These are phyloP conservation scores for Aethina tumida DNA, from an alignment of 1,140 invertebrate genomes.

Conservation along the genomic window DNA sequence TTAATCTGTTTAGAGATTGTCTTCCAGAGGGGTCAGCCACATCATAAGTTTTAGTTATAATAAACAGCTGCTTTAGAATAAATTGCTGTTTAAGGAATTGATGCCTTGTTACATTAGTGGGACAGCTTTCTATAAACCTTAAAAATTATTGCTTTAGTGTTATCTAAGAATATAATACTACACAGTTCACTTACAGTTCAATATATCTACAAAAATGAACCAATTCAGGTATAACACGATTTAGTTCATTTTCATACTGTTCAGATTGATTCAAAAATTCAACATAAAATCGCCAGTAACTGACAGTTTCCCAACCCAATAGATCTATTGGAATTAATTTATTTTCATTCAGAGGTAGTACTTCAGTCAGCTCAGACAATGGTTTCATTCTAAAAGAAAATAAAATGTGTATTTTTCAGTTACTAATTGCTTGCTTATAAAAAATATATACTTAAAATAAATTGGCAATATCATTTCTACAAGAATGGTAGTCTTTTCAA, in stretches of 20 bases:
- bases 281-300: conserved; percentile 8
- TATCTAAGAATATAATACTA: background rate
- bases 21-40: conserved; percentile 1
- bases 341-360: conserved; percentile 5
- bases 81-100: conserved; percentile 7
- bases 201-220: conserved; percentile 10
- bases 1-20: background rate
- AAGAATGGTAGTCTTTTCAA: conserved; percentile 5
- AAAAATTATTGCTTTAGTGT: background rate
- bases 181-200: conserved; percentile 5
- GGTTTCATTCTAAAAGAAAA: conserved; percentile 4
- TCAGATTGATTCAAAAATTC: conserved; percentile 5
- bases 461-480: conserved; percentile 3
- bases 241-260: conserved; percentile 5
- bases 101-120: background rate
- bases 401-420: background rate
- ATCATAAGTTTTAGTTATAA: conserved; percentile 4
- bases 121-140: background rate
- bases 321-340: conserved; percentile 11
- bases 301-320: conserved; percentile 8
- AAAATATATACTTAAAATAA: conserved; percentile 8
- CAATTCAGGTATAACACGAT: conserved; percentile 8
- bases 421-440: background rate
- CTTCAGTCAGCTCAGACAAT: background rate
- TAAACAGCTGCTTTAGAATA: conserved; percentile 6